Conservation (phyloP, 2,888 invertebrate genomes). For the Drosophila incognita region DNA sequence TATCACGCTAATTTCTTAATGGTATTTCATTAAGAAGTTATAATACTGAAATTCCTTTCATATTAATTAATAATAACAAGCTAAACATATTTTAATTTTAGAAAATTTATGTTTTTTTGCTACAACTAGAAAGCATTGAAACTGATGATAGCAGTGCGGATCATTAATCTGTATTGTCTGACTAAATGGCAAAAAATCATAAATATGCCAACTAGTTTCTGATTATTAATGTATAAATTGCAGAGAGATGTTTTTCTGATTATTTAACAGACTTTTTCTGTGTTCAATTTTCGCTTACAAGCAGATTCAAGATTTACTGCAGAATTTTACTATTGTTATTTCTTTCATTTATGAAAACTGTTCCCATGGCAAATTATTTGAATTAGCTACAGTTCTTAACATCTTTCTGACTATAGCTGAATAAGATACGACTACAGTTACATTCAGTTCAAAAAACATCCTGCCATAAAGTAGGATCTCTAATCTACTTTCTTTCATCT, state of each 20-base stretch:
- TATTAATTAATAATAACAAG: neutral
- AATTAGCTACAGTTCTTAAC: conserved; percentile 1
- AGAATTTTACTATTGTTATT: neutral
- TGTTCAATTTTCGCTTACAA: neutral
- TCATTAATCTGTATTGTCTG: neutral
- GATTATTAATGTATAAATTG: neutral
- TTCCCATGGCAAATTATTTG: conserved; percentile 1
- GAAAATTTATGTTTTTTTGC: neutral
- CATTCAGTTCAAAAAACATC: conserved; percentile 27
- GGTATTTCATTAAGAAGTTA: neutral
- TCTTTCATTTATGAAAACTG: neutral
- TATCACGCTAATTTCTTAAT: conserved; percentile 18
- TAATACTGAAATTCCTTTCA: conserved; percentile 13
- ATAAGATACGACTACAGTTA: conserved; percentile 1
- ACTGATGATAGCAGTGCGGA: neutral
- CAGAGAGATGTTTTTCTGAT: neutral
- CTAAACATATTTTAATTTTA: neutral
- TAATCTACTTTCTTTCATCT: conserved; percentile 52
- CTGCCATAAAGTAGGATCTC: conserved; percentile 30
- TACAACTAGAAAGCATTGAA: neutral
- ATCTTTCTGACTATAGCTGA: neutral
- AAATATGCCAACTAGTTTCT: neutral
- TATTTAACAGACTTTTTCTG: neutral
- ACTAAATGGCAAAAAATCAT: neutral
- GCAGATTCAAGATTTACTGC: neutral